These are phyloP conservation scores for Sinotaia quadrata DNA, from an alignment of 2,888 invertebrate species.

Conservation along the genomic window DNA sequence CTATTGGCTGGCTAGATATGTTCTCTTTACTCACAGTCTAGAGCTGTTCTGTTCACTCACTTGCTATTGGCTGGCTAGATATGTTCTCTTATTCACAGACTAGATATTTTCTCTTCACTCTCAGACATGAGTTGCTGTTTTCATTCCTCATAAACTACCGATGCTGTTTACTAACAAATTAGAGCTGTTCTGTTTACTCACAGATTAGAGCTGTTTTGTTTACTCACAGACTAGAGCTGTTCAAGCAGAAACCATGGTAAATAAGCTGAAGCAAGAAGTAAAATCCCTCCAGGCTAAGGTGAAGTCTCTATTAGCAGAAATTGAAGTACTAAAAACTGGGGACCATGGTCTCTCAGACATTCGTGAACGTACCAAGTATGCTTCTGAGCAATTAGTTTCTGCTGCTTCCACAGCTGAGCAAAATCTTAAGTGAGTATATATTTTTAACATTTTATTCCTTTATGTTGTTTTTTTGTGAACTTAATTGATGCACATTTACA, in stretches of 20 bases:
- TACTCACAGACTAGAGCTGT: constrained; percentile 61
- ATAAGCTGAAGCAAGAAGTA: constrained; percentile 61
- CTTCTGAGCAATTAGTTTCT: constrained; percentile 58
- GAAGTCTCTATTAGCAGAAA: constrained; percentile 46
- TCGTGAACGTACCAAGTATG: constrained; percentile 59
- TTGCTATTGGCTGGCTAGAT: too few relatives aligned
- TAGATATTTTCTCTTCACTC: too few relatives aligned
- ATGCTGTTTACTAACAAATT: too few relatives aligned
- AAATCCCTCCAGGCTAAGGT: constrained; percentile 60
- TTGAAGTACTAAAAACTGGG: constrained; percentile 44
- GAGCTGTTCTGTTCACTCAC: too few relatives aligned
- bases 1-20: too few relatives aligned
- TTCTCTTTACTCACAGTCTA: too few relatives aligned
- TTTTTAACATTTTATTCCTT: too few relatives aligned
- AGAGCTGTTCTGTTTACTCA: too few relatives aligned
- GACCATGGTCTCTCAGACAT: constrained; percentile 51
- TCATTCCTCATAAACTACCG: too few relatives aligned
- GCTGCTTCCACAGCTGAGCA: constrained; percentile 65
- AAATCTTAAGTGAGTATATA: constrained; percentile 53
- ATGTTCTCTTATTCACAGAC: too few relatives aligned
- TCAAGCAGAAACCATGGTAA: constrained; percentile 56
- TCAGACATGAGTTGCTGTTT: too few relatives aligned
- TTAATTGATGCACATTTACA: background rate
- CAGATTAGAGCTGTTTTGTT: too few relatives aligned
- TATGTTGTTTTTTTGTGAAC: background rate